Percentiles rank a stretch among this genome's conserved stretches.
Conservation (phyloP, 2,113 vertebrate species). For the Pogona vitticeps region DNA sequence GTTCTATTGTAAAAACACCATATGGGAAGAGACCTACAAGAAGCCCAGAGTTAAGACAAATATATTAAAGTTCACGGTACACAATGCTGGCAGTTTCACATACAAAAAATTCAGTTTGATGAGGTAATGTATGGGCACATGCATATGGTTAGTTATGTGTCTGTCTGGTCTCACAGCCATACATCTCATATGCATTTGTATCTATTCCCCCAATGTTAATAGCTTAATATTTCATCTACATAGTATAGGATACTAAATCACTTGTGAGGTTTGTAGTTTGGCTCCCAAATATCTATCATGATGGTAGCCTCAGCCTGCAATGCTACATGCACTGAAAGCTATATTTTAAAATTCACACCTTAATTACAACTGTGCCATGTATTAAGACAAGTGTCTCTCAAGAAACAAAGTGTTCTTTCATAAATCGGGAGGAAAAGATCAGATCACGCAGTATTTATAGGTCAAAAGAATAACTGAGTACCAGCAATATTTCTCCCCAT, state of each 20-base stretch:
- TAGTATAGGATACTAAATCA: constrained; percentile 59
- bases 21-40: constrained; percentile 7
- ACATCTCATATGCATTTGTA: constrained; percentile 59
- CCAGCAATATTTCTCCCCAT: background rate
- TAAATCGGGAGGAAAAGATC: background rate
- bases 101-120: constrained; percentile 7
- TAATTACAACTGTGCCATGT: background rate
- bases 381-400: background rate
- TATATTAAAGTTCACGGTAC: constrained; percentile 11
- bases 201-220: constrained; percentile 64
- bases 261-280: constrained; percentile 19
- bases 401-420: constrained; percentile 37
- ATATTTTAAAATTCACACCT: background rate
- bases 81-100: constrained; percentile 29
- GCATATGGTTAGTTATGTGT: constrained; percentile 21
- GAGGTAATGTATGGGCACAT: constrained; percentile 14
- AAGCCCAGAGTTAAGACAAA: constrained; percentile 41
- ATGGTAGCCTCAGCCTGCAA: constrained; percentile 33
- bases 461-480: background rate
- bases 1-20: constrained; percentile 40
- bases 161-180: constrained; percentile 31
- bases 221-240: constrained; percentile 73
- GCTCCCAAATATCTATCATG: constrained; percentile 46
- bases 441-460: constrained; percentile 1
- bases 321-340: constrained; percentile 2